Percentiles rank a stretch among this genome's conserved stretches.
Evolutionary conservation across 2,113 vertebrate species (phyloP).

Genomic region (Syngnathoides biaculeatus): DNA sequence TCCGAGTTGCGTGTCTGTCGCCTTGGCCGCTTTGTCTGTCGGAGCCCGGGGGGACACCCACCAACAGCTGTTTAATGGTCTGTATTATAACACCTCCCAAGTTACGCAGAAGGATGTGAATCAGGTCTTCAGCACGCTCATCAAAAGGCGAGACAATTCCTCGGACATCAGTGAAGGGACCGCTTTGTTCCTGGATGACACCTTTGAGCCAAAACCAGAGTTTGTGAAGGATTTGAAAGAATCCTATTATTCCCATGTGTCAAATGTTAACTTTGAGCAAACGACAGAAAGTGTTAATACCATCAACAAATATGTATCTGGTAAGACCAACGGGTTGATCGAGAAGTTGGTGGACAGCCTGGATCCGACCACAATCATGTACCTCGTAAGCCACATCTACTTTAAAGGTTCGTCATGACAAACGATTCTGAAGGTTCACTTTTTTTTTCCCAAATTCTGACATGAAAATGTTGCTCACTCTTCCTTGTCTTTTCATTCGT

Average conservation of each 20-base stretch:
- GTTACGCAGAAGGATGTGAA: slow-evolving; percentile 38
- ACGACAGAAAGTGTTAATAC: slow-evolving; percentile 26
- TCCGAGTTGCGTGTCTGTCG: slow-evolving; percentile 69
- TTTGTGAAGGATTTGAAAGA: slow-evolving; percentile 58
- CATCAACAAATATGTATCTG: slow-evolving; percentile 58
- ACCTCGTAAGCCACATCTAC: slow-evolving; percentile 72
- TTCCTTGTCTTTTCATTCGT: background rate
- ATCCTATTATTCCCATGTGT: slow-evolving; percentile 56
- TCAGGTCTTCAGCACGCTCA: slow-evolving; percentile 35
- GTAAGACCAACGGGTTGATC: slow-evolving; percentile 68
- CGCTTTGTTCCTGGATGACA: slow-evolving; percentile 55
- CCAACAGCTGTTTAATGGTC: slow-evolving; percentile 62
- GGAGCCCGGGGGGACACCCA: slow-evolving; percentile 68
- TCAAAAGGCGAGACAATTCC: slow-evolving; percentile 14
- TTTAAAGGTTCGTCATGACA: slow-evolving; percentile 63
- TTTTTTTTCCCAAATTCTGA: background rate
- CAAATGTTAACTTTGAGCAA: slow-evolving; percentile 58
- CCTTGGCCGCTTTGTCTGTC: slow-evolving; percentile 71
- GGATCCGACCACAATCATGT: slow-evolving; percentile 56
- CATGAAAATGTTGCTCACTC: background rate
- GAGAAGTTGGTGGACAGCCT: slow-evolving; percentile 51
- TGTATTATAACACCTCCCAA: slow-evolving; percentile 50
- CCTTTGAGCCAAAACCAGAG: slow-evolving; percentile 20
- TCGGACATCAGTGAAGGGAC: slow-evolving; percentile 42
- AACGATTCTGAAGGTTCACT: background rate